Evolutionary conservation across 2,797 vertebrate genomes (phyloP), one percentile per base, ranked within the genome.

Genomic region (Pempheris klunzingeri): DNA sequence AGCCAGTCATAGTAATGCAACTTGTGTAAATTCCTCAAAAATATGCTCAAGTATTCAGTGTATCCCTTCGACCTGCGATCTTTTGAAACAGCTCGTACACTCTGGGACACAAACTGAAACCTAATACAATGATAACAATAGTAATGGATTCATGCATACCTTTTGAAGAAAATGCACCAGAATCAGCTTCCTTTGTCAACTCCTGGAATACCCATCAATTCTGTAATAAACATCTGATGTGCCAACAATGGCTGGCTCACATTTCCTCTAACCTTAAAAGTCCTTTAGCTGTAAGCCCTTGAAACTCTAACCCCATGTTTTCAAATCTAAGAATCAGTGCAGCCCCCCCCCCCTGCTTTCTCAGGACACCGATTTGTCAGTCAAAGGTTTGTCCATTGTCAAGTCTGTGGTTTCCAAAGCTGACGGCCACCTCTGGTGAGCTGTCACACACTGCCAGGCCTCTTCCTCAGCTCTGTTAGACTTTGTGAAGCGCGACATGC

Each of bases 401-500:
- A 47, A 36, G 67, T 77, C 62, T 50, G 41, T 68, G 71, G 81
- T 92, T 89, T 81, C 89, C 85, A 84, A 86, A 75, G 88, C 86
- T 78, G 83, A 93, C 63, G 47, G 88, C 91, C 87, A 87, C 89
- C 88, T 85, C 83, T 87, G 74, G 90, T 9, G 81, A 82, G 74
- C 90, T 85, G 90, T 83, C 79, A 83, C 78, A 77, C 76, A 18
- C 85, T 87, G 81, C 70, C 65, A 73, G 86, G 77, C 82, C 90
- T 78, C 88, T 89, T 93, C 84, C 80, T 85, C 76, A 41, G 44
- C 59, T 64, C 87, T 73, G 62, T 72, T 59, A 87, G 83, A 68
- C 81, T 90, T 77, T 90, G 89, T 90, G 88, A 91, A 90, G 92
- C 77, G 47, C 24, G 87, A 87, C 93, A 93, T 80, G 86, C 87